A percentile compares a stretch with the other conserved stretches of the same genome.
phyloP scores from a whole-genome alignment of 2,113 vertebrate species.

The Psittacus erithacus region DNA sequence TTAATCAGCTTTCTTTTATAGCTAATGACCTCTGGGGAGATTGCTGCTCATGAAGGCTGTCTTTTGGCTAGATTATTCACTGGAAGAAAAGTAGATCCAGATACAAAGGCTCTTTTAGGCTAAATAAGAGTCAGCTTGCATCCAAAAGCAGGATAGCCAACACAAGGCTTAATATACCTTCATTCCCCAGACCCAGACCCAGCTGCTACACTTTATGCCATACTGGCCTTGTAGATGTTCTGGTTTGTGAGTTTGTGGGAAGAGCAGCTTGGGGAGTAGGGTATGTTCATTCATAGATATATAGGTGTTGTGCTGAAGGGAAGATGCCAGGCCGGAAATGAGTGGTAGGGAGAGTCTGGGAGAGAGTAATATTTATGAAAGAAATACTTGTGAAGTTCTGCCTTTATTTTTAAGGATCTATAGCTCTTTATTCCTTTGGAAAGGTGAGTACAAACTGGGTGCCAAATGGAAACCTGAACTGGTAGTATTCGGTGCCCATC shows the following conservation, averaged over 20 bases:
- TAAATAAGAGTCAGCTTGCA: not conserved
- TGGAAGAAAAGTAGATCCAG: not conserved
- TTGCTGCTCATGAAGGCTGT: not conserved
- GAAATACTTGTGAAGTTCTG: accelerated
- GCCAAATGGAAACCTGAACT: not conserved
- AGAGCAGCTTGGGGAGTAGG: not conserved
- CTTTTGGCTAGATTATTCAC: not conserved
- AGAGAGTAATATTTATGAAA: not conserved
- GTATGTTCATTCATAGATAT: not conserved
- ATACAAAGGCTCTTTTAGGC: not conserved
- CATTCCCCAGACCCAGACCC: not conserved
- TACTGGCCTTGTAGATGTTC: accelerated
- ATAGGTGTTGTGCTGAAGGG: accelerated
- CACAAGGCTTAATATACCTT: not conserved
- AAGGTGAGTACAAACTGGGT: not conserved
- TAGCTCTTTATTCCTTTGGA: not conserved
- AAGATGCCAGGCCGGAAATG: not conserved
- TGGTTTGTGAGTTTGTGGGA: not conserved
- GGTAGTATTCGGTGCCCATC: not conserved
- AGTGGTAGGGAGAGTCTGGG: not conserved
- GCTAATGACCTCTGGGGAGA: not conserved
- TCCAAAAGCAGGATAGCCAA: not conserved
- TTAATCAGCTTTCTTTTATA: not conserved
- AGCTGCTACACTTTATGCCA: not conserved
- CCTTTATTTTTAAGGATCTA: not conserved